Conservation (phyloP, 2,888 invertebrate genomes). For the Panopea generosa region DNA sequence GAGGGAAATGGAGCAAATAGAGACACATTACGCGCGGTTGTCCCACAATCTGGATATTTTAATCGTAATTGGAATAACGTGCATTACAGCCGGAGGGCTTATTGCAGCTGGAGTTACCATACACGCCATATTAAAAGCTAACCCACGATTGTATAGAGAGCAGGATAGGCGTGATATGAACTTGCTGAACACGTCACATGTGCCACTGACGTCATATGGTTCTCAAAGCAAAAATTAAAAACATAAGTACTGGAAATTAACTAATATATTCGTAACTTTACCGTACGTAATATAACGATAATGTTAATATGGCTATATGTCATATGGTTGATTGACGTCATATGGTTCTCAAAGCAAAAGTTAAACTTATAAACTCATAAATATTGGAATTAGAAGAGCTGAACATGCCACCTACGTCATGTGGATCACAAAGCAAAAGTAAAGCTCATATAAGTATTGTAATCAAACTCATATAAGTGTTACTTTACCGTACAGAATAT, state of each 20-base stretch:
- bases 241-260: too few relatives aligned
- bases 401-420: too few relatives aligned
- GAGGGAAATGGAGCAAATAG: conserved; percentile 74
- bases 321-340: conserved; percentile 2
- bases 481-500: too few relatives aligned
- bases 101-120: conserved; percentile 57
- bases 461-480: too few relatives aligned
- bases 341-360: conserved; percentile 19
- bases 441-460: too few relatives aligned
- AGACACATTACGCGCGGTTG: conserved; percentile 66
- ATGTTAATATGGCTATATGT: too few relatives aligned
- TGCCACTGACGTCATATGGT: conserved; percentile 18
- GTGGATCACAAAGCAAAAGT: too few relatives aligned
- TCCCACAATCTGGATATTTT: conserved; percentile 66
- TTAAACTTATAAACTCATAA: too few relatives aligned
- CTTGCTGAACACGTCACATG: not conserved
- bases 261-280: too few relatives aligned
- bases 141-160: conserved; percentile 15
- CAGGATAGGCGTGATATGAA: conserved; percentile 31
- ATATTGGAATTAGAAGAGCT: too few relatives aligned
- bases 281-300: too few relatives aligned
- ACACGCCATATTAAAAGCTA: conserved; percentile 10
- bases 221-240: too few relatives aligned
- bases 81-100: conserved; percentile 67
- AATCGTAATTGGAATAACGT: conserved; percentile 71